phyloP scores from a whole-genome alignment of 2,888 invertebrate species.

The Stenoptilia bipunctidactyla region DNA sequence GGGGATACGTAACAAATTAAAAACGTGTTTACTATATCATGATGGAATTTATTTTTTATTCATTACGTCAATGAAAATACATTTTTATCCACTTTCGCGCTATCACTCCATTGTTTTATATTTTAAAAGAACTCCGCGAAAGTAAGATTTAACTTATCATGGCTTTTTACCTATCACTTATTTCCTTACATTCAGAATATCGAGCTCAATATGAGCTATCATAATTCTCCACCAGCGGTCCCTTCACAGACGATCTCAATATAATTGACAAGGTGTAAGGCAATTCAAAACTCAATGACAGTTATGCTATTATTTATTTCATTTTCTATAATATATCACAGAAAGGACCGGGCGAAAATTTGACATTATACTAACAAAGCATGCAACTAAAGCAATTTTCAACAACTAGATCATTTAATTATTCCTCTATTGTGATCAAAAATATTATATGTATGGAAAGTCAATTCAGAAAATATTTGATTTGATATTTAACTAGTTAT shows the following conservation, averaged over 20 bases:
- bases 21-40: slow-evolving; percentile 26
- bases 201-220: slow-evolving; percentile 68
- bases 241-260: slow-evolving; percentile 30
- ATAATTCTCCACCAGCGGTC: slow-evolving; percentile 55
- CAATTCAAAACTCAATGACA: slow-evolving; percentile 16
- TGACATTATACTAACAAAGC: slow-evolving; percentile 61
- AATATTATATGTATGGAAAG: slow-evolving; percentile 25
- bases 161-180: slow-evolving; percentile 55
- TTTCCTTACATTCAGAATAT: slow-evolving; percentile 52
- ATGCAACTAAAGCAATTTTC: slow-evolving; percentile 59
- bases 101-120: slow-evolving; percentile 16
- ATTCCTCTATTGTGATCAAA: slow-evolving; percentile 28
- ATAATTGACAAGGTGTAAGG: slow-evolving; percentile 48
- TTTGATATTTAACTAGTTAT: slow-evolving; percentile 38
- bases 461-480: slow-evolving; percentile 47
- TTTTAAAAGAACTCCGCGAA: slow-evolving; percentile 24
- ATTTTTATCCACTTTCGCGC: slow-evolving; percentile 38
- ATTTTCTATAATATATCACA: slow-evolving; percentile 46
- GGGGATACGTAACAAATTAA: too few relatives aligned
- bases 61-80: slow-evolving; percentile 55
- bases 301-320: slow-evolving; percentile 8
- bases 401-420: slow-evolving; percentile 45
- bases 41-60: slow-evolving; percentile 57
- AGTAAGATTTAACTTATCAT: slow-evolving; percentile 35
- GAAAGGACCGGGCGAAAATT: slow-evolving; percentile 68